These are phyloP conservation scores for Phacellophora camtschatica DNA, from an alignment of 30 jellyfish, hydroid and myxozoan genomes.

Conservation along the genomic window DNA sequence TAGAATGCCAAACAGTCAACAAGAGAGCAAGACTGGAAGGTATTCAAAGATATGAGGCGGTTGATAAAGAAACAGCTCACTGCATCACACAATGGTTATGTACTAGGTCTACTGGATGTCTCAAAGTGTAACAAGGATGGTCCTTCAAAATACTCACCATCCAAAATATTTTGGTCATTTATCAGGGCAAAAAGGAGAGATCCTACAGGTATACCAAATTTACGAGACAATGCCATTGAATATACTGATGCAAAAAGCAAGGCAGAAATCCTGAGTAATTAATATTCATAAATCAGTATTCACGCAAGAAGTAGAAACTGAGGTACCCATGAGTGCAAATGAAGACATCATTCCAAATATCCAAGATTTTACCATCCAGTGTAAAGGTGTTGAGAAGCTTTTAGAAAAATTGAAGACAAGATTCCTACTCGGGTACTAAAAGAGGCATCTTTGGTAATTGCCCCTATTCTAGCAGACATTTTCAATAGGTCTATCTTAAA, in stretches of 20 bases:
- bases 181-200: no score
- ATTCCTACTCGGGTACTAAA: constrained; percentile 42
- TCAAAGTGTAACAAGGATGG: constrained; percentile 34
- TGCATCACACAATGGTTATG: constrained; percentile 30
- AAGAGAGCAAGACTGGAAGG: constrained; percentile 31
- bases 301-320: constrained; percentile 37
- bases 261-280: constrained; percentile 43
- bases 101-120: constrained; percentile 29
- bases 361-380: constrained; percentile 30
- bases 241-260: constrained; percentile 9
- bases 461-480: constrained; percentile 30
- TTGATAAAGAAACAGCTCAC: constrained; percentile 14
- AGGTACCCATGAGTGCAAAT: constrained; percentile 15
- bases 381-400: constrained; percentile 44
- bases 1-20: constrained; percentile 9
- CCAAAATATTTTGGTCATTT: no score
- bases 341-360: constrained; percentile 6
- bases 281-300: constrained; percentile 48
- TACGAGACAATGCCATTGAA: background rate
- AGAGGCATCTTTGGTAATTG: constrained; percentile 19
- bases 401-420: constrained; percentile 27
- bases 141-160: constrained; percentile 19
- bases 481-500: constrained; percentile 39
- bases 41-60: constrained; percentile 19
- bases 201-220: constrained; percentile 14